A percentile compares a stretch with the other conserved stretches of the same genome.
These are phyloP conservation scores for Dryomyza anilis DNA, from an alignment of 2,888 invertebrate genomes.

Conservation along the genomic window DNA sequence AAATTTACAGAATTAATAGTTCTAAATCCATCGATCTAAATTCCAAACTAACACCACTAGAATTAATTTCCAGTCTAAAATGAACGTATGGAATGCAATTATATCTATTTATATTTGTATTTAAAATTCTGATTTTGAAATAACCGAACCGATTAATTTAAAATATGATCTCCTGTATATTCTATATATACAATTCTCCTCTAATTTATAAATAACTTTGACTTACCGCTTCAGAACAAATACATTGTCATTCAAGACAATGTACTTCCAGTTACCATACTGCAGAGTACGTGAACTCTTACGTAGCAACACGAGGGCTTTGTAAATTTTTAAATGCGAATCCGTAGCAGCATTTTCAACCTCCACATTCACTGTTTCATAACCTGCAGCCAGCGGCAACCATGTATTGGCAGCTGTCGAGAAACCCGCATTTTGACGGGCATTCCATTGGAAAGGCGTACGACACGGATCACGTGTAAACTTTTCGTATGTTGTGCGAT, in stretches of 20 bases:
- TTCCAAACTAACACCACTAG: too few relatives aligned
- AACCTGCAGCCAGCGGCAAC: slow-evolving; percentile 64
- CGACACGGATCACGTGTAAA: slow-evolving; percentile 68
- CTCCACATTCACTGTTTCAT: slow-evolving; percentile 66
- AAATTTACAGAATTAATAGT: background rate
- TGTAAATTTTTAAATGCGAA: slow-evolving; percentile 69
- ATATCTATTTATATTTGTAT: too few relatives aligned
- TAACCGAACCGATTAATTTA: too few relatives aligned
- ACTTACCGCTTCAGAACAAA: slow-evolving; percentile 53
- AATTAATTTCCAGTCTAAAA: too few relatives aligned
- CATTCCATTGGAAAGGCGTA: slow-evolving; percentile 68
- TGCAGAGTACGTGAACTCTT: slow-evolving; percentile 46
- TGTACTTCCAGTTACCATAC: slow-evolving; percentile 47
- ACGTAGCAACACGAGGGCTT: slow-evolving; percentile 62
- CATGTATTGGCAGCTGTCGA: slow-evolving; percentile 51
- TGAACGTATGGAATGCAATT: too few relatives aligned
- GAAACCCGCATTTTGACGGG: slow-evolving; percentile 54
- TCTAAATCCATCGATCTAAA: too few relatives aligned
- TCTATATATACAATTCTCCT: too few relatives aligned
- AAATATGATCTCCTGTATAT: too few relatives aligned
- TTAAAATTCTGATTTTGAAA: too few relatives aligned
- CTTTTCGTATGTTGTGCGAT: slow-evolving; percentile 64
- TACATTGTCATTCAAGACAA: slow-evolving; percentile 43
- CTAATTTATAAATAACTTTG: too few relatives aligned
- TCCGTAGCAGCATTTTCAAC: slow-evolving; percentile 57